A percentile compares a stretch with the other conserved stretches of the same genome.
These are phyloP conservation scores for Aegithalos caudatus DNA, from an alignment of 2,113 vertebrate genomes.

Conservation along the genomic window DNA sequence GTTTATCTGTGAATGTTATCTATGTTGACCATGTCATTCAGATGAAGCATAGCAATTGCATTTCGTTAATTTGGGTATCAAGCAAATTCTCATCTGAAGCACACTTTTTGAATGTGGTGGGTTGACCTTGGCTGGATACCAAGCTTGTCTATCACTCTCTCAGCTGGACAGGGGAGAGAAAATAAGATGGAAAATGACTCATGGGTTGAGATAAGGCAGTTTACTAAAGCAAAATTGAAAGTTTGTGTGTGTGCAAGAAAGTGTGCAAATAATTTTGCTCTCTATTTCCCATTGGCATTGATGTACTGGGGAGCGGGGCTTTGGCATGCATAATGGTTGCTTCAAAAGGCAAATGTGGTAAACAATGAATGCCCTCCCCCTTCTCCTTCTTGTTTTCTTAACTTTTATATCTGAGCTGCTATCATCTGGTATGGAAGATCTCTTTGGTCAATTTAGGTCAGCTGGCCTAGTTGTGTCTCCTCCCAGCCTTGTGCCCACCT, in stretches of 20 bases:
- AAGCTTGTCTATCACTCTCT: neutral
- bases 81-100: neutral
- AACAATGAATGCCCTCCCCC: neutral
- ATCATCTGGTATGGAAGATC: neutral
- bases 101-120: neutral
- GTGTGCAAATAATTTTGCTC: neutral
- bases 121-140: neutral
- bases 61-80: neutral
- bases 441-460: neutral
- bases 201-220: neutral
- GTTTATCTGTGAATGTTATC: neutral
- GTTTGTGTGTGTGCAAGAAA: neutral
- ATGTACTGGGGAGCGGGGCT: neutral
- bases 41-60: neutral
- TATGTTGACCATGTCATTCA: neutral
- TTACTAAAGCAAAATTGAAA: neutral
- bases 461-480: neutral
- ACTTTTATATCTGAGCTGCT: neutral
- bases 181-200: neutral
- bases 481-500: neutral
- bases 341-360: neutral
- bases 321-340: rapidly evolving
- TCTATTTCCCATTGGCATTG: neutral
- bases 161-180: neutral
- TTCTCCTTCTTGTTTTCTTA: neutral